Conservation (phyloP, 2,888 invertebrate genomes). For the Electrophaes corylata region DNA sequence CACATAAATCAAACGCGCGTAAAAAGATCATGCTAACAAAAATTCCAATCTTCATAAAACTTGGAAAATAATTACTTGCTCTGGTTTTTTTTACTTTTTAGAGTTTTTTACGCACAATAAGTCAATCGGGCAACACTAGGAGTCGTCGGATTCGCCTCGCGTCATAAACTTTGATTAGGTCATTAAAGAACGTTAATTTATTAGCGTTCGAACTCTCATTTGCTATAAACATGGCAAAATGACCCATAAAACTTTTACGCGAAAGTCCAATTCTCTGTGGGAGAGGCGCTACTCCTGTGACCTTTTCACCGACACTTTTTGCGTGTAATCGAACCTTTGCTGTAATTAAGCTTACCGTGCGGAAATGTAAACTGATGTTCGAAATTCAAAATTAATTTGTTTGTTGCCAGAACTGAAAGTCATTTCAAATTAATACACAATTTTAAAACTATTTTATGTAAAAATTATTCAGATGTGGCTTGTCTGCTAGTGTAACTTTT, state of each 20-base stretch:
- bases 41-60: slow-evolving; percentile 83
- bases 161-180: slow-evolving; percentile 84
- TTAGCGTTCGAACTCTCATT: slow-evolving; percentile 77
- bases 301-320: slow-evolving; percentile 55
- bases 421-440: not conserved
- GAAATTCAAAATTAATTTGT: slow-evolving; percentile 31
- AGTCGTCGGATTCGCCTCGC: slow-evolving; percentile 81
- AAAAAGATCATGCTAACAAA: slow-evolving; percentile 71
- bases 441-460: not conserved
- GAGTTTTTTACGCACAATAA: slow-evolving; percentile 65
- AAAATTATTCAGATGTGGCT: not conserved
- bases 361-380: slow-evolving; percentile 50
- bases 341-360: slow-evolving; percentile 61
- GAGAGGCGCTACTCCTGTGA: slow-evolving; percentile 52
- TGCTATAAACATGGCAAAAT: slow-evolving; percentile 68
- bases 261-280: slow-evolving; percentile 53
- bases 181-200: slow-evolving; percentile 84
- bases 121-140: slow-evolving; percentile 82
- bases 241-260: slow-evolving; percentile 56
- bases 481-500: slow-evolving; percentile 29
- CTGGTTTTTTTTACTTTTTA: slow-evolving; percentile 46
- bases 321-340: slow-evolving; percentile 74
- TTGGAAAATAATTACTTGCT: slow-evolving; percentile 74
- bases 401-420: not conserved
- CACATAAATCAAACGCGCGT: slow-evolving; percentile 72